Percentiles rank a stretch among this genome's conserved stretches.
Evolutionary conservation across 2,797 vertebrate species (phyloP).

Genomic region (Liasis olivaceus): DNA sequence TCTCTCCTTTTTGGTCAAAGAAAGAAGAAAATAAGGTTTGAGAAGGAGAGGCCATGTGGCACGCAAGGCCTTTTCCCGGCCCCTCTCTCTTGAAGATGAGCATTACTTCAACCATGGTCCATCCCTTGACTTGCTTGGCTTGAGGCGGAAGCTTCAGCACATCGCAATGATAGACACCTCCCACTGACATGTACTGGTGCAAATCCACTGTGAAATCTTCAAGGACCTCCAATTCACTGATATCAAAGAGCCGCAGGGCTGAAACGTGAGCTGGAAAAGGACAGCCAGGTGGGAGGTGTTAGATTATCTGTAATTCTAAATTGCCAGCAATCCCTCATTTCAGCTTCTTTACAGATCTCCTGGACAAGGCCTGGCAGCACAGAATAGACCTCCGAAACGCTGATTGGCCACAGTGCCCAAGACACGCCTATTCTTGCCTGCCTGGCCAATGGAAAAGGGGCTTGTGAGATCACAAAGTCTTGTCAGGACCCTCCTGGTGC

Average conservation of each 20-base stretch:
- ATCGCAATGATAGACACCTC: constrained; percentile 85
- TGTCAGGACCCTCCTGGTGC: background rate
- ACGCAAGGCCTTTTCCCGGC: no score
- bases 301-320: background rate
- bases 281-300: background rate
- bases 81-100: no score
- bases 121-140: constrained; percentile 70
- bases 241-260: background rate
- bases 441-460: background rate
- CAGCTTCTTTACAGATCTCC: background rate
- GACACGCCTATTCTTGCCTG: background rate
- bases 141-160: constrained; percentile 83
- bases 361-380: background rate
- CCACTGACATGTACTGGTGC: constrained; percentile 78
- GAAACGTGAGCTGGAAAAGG: background rate
- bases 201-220: constrained; percentile 75
- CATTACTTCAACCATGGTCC: constrained; percentile 85
- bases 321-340: background rate
- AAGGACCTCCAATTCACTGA: background rate
- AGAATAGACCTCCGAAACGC: background rate
- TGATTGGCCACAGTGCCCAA: background rate
- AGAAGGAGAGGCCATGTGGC: background rate
- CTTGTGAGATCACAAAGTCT: background rate
- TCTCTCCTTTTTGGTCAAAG: background rate
- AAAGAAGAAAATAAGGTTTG: background rate